Base-by-base conservation (phyloP, 2,888 invertebrate species). In the Latheticus oryzae region DNA sequence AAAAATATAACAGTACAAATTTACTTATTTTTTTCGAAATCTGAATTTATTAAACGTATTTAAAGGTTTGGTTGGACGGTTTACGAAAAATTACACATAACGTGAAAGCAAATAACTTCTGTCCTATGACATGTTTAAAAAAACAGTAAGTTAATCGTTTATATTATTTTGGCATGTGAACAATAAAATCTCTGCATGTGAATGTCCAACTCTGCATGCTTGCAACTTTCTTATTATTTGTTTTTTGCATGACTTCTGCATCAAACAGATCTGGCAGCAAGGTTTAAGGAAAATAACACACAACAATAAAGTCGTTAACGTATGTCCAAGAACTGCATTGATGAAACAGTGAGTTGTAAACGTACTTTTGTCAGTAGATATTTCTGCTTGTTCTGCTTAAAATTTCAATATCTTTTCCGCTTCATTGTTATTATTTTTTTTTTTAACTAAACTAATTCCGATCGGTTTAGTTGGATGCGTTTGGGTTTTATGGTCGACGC, bases 61-160 rank as follows among this genome's bases (percentile, higher is more conserved):
- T n/a, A n/a, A n/a, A 97, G 97, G 89, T 87, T 78, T 99, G 98
- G 98, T 87, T 97, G 83, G 90, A 93, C 79, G 95, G 92, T 67
- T 85, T 99, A 73, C 87, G 97, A 81, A 87, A 87, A 81, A 94
- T 98, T 79, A 96, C 98, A 63, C 96, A 97, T 85, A 98, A 97
- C 84, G 95, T 95, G 75, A 98, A 97, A 86, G 96, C 96, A 73
- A 97, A 96, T 86, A 98, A 99, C 86, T 90, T 97, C 74, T 98
- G 97, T 81, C 97, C 99, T 53, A 93, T 96, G 91, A 97, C 96
- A 73, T 95, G 96, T 83, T 88, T 99, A 72, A 94, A 93, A 83
- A 99, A 99, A 85, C 98, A 99, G 98, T 99, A 90, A 94, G 97
- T 94, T 76, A 60, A 50, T 57, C 52, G 61, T 65, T 62, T 62